phyloP scores from a whole-genome alignment of 2,113 vertebrate species.

The Gasterosteus nipponicus region DNA sequence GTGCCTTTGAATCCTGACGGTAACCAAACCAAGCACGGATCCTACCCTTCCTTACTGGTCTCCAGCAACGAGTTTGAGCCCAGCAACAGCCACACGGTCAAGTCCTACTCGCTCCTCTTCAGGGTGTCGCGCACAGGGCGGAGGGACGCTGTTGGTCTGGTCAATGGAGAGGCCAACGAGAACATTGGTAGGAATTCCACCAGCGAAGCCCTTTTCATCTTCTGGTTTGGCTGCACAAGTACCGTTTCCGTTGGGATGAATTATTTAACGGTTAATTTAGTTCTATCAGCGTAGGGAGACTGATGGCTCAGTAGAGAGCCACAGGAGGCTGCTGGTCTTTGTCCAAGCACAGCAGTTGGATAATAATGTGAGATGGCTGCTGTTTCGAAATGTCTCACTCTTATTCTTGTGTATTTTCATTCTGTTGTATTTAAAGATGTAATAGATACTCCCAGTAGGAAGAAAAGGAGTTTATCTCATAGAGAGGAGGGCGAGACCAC shows the following conservation, averaged over 20 bases:
- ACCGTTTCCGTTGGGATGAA: not conserved
- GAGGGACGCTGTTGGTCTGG: slow-evolving; percentile 88
- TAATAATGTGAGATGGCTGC: not conserved
- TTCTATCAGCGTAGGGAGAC: not conserved
- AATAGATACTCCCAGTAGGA: slow-evolving; percentile 89
- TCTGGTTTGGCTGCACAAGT: not conserved
- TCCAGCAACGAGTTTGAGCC: slow-evolving; percentile 99
- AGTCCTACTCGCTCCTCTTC: slow-evolving; percentile 98
- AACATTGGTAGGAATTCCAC: slow-evolving; percentile 87
- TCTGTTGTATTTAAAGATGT: slow-evolving; percentile 83
- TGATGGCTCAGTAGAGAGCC: too few species aligned
- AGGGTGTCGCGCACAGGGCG: slow-evolving; percentile 93
- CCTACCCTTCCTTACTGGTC: slow-evolving; percentile 94
- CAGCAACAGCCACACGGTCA: slow-evolving; percentile 99
- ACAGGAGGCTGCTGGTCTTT: not conserved
- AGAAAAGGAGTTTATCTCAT: slow-evolving; percentile 90
- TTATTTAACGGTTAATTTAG: not conserved
- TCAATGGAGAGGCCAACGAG: slow-evolving; percentile 95
- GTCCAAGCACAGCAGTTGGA: not conserved
- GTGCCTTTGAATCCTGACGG: slow-evolving; percentile 99
- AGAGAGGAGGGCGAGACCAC: slow-evolving; percentile 91
- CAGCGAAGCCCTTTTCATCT: not conserved
- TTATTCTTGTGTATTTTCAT: not conserved
- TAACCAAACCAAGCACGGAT: slow-evolving; percentile 94
- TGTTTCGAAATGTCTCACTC: not conserved